Conservation (phyloP, 2,888 invertebrate species). For the Agrochola lota region DNA sequence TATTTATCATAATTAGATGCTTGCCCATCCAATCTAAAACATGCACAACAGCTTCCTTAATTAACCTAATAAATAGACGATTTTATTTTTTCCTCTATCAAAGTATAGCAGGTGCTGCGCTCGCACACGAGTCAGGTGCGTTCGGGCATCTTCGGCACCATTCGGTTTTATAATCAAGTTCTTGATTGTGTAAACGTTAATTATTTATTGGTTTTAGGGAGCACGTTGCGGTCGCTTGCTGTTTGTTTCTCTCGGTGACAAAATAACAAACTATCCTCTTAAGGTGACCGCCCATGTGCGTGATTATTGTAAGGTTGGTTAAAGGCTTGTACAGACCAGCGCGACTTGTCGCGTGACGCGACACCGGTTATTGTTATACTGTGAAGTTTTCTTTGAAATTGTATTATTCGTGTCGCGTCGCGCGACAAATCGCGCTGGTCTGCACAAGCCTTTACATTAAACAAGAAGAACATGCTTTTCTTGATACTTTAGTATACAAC, state of each 20-base stretch:
- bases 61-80: conserved; percentile 58
- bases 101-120: conserved; percentile 59
- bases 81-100: conserved; percentile 46
- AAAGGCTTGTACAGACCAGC: too few relatives aligned
- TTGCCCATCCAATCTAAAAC: conserved; percentile 31
- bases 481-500: too few relatives aligned
- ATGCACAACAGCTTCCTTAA: conserved; percentile 51
- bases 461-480: too few relatives aligned
- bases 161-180: conserved; percentile 57
- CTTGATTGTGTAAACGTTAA: conserved; percentile 62
- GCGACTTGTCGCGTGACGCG: too few relatives aligned
- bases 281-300: too few relatives aligned
- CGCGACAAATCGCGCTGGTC: too few relatives aligned
- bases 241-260: conserved; percentile 19
- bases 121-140: conserved; percentile 58
- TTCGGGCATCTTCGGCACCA: conserved; percentile 44
- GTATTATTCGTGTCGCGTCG: too few relatives aligned
- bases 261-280: background rate
- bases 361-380: too few relatives aligned
- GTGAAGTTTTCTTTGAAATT: too few relatives aligned
- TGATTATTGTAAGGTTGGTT: too few relatives aligned
- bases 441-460: too few relatives aligned
- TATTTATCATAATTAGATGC: conserved; percentile 34
- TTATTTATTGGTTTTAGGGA: conserved; percentile 35
- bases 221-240: background rate